A percentile compares a stretch with the other conserved stretches of the same genome.
Evolutionary conservation across 2,888 invertebrate genomes (phyloP).

Genomic region (Lycaena phlaeas): DNA sequence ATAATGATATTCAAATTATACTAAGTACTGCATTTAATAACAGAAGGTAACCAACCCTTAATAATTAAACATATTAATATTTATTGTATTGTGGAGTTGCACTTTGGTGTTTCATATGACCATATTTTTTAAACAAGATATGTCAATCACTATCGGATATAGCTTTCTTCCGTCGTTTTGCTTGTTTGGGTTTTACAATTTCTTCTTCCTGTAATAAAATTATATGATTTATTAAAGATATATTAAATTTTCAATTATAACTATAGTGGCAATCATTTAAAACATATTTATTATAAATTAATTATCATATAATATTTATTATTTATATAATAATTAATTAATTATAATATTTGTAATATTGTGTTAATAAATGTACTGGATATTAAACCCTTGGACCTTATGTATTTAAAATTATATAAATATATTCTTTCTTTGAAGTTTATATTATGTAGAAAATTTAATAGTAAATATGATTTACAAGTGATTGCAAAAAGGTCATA

Average conservation of each 20-base stretch:
- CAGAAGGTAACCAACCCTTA: slow-evolving; percentile 30
- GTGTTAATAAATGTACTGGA: too few relatives aligned
- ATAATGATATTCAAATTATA: slow-evolving; percentile 26
- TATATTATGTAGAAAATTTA: too few relatives aligned
- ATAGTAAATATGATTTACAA: too few relatives aligned
- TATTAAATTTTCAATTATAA: too few relatives aligned
- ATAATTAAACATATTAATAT: slow-evolving; percentile 43
- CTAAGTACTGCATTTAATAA: slow-evolving; percentile 54
- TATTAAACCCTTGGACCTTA: too few relatives aligned
- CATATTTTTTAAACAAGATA: slow-evolving; percentile 49
- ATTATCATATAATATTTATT: too few relatives aligned
- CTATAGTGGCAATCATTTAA: too few relatives aligned
- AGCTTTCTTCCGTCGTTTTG: slow-evolving; percentile 92
- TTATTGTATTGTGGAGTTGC: slow-evolving; percentile 66
- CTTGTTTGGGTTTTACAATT: slow-evolving; percentile 91
- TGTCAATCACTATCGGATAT: slow-evolving; percentile 95
- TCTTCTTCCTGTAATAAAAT: slow-evolving; percentile 83
- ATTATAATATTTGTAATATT: too few relatives aligned
- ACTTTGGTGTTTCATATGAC: slow-evolving; percentile 68
- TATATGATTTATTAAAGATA: slow-evolving; percentile 8
- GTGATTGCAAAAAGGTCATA: slow-evolving; percentile 7
- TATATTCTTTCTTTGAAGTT: too few relatives aligned
- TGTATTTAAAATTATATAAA: too few relatives aligned
- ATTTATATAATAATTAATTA: too few relatives aligned
- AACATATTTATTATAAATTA: too few relatives aligned